Evolutionary conservation across 1,140 invertebrate species (phyloP), one percentile per base, ranked within the genome.

Genomic region (Centruroides vittatus): DNA sequence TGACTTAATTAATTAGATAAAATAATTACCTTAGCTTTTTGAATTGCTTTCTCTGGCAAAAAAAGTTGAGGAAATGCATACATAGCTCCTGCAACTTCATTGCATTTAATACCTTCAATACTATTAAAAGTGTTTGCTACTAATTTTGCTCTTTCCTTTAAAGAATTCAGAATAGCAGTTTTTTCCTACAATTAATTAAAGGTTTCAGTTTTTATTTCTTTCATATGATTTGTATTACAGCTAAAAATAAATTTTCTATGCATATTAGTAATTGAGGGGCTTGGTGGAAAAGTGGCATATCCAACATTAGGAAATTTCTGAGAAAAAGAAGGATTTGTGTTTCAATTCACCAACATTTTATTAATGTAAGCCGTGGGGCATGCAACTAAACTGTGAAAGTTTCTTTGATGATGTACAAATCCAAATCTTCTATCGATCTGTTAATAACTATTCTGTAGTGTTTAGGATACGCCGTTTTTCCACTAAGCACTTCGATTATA

Each of bases 71-170:
- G 95, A 73, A 98, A 95, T 48, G 93, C 93, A 75, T 99, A 98
- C 95, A 99, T 98, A 3, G 95, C 93, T 13, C 94, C 93, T 67
- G 86, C 83, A 61, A 96, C 88, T 58, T 79, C 73, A 72, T 88
- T 92, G 68, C 89, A 93, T 48, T 75, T 82, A 68, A 93, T 89
- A n/a, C 93, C 93, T 67, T 88, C 82, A 71, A 98, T 92, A 47
- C 79, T 79, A 75, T 97, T 98, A 67, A 99, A 89, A 4, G 90
- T 88, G 46, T 95, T 84, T 2, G 85, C 86, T 35, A 97, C 88
- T 74, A 98, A 80, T 66, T 83, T 79, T 58, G 88, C 94, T 63
- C 82, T 76, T 67, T 83, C 74, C 59, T 82, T 84, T 11, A 99
- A 77, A 0, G 89, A 88, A 46, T 80, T 72, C 41, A 99, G 75